Conservation (phyloP, 1,140 invertebrate species). For the Semibalanus balanoides region DNA sequence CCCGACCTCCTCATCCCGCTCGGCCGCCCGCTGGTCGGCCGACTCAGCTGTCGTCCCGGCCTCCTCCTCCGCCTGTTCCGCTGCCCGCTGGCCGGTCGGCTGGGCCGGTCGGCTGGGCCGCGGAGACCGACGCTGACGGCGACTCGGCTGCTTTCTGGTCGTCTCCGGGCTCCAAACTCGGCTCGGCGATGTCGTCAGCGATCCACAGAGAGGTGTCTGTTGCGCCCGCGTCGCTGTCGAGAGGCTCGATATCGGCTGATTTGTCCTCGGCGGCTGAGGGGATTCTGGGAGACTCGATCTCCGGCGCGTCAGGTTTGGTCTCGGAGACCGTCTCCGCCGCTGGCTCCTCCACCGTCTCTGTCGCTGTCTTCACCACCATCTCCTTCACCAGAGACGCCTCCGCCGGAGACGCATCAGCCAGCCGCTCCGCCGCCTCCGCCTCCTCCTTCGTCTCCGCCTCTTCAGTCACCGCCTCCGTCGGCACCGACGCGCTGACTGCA, state of each 20-base stretch:
- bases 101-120: too few relatives aligned
- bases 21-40: too few relatives aligned
- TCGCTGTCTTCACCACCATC: neutral
- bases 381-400: too few relatives aligned
- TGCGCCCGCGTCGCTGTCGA: neutral
- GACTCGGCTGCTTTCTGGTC: too few relatives aligned
- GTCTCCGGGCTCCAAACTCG: too few relatives aligned
- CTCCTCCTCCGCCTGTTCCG: too few relatives aligned
- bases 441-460: neutral
- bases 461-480: neutral
- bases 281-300: neutral
- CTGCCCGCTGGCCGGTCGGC: too few relatives aligned
- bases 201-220: neutral
- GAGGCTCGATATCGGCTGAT: neutral
- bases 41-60: too few relatives aligned
- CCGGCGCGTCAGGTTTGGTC: neutral
- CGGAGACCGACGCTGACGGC: too few relatives aligned
- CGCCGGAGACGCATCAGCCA: too few relatives aligned
- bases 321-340: too few relatives aligned
- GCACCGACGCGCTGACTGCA: neutral
- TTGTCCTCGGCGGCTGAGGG: neutral
- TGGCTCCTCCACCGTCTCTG: neutral
- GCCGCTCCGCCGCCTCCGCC: neutral
- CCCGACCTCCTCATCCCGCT: too few relatives aligned
- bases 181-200: neutral